Conservation (phyloP, 1,140 invertebrate genomes). For the Cheumatopsyche charites region DNA sequence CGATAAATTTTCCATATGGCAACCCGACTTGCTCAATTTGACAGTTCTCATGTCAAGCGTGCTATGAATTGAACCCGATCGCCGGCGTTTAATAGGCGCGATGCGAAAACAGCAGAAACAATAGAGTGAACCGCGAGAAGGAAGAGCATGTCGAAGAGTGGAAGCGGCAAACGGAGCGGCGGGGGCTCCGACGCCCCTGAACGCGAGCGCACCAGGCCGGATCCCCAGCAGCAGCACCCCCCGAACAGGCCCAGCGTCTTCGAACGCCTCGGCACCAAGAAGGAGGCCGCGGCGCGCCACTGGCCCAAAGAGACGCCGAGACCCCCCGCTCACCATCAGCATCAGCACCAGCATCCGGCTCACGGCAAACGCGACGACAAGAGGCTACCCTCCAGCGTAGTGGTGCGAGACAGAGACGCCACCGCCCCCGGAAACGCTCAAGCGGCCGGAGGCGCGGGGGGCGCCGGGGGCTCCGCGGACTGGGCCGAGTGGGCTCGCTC, state of each 20-base stretch:
- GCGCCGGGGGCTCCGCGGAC: constrained; percentile 55
- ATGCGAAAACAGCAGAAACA: too few relatives aligned
- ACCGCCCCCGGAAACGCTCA: constrained; percentile 51
- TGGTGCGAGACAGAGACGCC: constrained; percentile 67
- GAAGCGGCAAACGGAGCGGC: neutral
- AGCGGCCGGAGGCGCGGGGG: neutral
- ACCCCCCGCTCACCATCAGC: constrained; percentile 60
- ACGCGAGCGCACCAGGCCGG: neutral
- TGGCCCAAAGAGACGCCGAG: constrained; percentile 60
- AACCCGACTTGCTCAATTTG: too few relatives aligned
- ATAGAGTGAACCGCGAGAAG: too few relatives aligned
- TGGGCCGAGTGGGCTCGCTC: constrained; percentile 79
- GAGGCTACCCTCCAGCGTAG: constrained; percentile 68
- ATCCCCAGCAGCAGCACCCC: neutral
- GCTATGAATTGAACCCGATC: constrained; percentile 6
- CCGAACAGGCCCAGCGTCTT: constrained; percentile 74
- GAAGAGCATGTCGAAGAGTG: constrained; percentile 13
- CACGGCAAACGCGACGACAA: constrained; percentile 58
- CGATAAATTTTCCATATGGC: too few relatives aligned
- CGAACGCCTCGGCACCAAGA: constrained; percentile 77
- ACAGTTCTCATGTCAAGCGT: constrained; percentile 58
- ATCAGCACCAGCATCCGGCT: too few relatives aligned
- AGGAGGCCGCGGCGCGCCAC: constrained; percentile 63
- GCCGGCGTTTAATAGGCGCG: too few relatives aligned
- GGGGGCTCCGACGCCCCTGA: neutral